Evolutionary conservation across 2,113 vertebrate species (phyloP), one percentile per base, ranked within the genome.

Genomic region (Daubentonia madagascariensis): DNA sequence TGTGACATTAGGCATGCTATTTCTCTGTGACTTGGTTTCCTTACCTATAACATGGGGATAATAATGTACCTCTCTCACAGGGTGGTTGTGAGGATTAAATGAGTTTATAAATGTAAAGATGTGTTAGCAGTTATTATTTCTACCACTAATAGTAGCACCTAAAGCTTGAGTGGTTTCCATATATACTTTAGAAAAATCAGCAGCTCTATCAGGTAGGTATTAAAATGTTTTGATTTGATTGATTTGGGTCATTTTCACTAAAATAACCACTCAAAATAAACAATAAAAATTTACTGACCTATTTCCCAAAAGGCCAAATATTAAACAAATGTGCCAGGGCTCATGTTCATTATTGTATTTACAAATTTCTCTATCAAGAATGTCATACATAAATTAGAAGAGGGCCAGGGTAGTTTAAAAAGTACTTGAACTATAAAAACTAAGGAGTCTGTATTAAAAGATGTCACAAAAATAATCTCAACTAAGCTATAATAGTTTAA

Each of bases 211-310:
- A 32, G 40, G 8, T 37, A 79, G 35, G 5, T 92, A 85, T 45
- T 84, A 43, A 85, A 85, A 86, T 92, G 17, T 48, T 93, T 81
- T 91, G 50, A 93, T n/a, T 80, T 89, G 25, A 94, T 75, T 72
- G 68, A 81, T 73, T 89, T 89, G 5, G 18, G 63, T 73, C 12
- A 54, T 80, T 96, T 92, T 89, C n/a, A 96, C 18, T 91, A 59
- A 90, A 91, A 76, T 54, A 43, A 68, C 7, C n/a, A 84, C 30
- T 83, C 35, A 94, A 84, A 80, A 75, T 35, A 79, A 92, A 89
- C 18, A 72, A 37, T 48, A 79, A 65, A 80, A 95, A 30, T n/a
- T 76, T 65, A 96, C 3, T 73, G 22, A 25, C n/a, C 5, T 80
- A 59, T 94, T 86, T 96, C 18, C 54, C 52, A 96, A 13, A 86